Evolutionary conservation across 2,113 vertebrate genomes (phyloP), one percentile per base, ranked within the genome.

Genomic region (Hypanus sabinus): DNA sequence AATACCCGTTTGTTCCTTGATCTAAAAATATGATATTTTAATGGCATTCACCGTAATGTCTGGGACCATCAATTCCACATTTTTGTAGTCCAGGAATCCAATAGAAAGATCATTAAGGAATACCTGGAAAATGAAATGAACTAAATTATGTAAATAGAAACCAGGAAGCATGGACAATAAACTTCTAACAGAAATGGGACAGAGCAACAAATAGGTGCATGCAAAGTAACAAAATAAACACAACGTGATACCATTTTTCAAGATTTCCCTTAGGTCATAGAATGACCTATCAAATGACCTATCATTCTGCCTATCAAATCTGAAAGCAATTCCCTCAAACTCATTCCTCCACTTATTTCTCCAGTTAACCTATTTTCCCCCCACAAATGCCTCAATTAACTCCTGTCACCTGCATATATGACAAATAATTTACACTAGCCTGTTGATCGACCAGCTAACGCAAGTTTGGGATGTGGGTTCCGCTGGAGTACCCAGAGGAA

Each of bases 81-180:
- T 96, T 80, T 95, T 96, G 77, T 97, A 98, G 95, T 98, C 98
- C 95, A 99, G 96, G 95, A 97, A 96, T 3, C 98, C 99, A 73
- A 99, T 95, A n/a, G 97, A 98, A 94, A 95, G 95, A 76, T 96
- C 97, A 96, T 99, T 97, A 91, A 99, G 95, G 96, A 99, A 99
- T 36, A 99, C 98, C 99, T 99, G 96, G 27, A 96, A 94, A 94
- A 81, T 76, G 93, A 81, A 20, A 94, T 12, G 0, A 57, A 16
- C 6, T 71, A 3, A 71, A 10, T 57, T 24, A 24, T 62, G 20
- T n/a, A 76, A 62, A 94, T 71, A 30, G 77, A 20, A 94, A 73
- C 18, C 18, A 62, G 76, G 57, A 68, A 94, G n/a, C 36, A 55
- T 68, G 33, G 24, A 18, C 57, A 27, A 93, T 22, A 93, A 11